phyloP scores from a whole-genome alignment of 1,140 invertebrate species.

The Euwallacea similis region DNA sequence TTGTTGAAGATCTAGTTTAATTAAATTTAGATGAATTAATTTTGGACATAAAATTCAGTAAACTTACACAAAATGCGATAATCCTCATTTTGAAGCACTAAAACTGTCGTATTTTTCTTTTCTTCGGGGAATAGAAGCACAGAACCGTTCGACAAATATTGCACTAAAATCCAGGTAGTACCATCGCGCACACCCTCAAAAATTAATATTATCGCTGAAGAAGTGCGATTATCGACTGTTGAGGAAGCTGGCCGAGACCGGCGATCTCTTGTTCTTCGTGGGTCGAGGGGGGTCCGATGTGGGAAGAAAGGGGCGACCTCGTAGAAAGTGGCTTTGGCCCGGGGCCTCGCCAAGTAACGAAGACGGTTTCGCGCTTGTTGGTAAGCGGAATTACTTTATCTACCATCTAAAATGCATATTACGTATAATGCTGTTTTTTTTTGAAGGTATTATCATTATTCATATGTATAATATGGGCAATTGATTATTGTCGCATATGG shows the following conservation, averaged over 20 bases:
- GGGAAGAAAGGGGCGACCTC: slow-evolving; percentile 31
- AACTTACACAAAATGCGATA: slow-evolving; percentile 20
- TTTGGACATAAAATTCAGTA: not conserved
- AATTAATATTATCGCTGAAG: slow-evolving; percentile 8
- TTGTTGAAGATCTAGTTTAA: too few species aligned
- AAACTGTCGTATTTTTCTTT: not conserved
- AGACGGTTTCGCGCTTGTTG: not conserved
- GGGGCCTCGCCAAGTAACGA: slow-evolving; percentile 14
- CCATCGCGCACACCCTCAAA: slow-evolving; percentile 8
- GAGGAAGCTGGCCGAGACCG: slow-evolving; percentile 27
- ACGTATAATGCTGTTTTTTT: not conserved
- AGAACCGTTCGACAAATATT: not conserved
- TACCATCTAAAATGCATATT: not conserved
- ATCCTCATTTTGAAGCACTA: slow-evolving; percentile 16
- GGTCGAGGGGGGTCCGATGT: slow-evolving; percentile 24
- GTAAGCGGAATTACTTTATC: slow-evolving; percentile 11
- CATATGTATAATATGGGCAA: not conserved
- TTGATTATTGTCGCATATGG: not conserved
- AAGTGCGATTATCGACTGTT: slow-evolving; percentile 29
- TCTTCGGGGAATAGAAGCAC: not conserved
- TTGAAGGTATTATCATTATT: not conserved
- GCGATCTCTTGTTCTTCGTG: slow-evolving; percentile 18
- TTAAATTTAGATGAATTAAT: too few species aligned
- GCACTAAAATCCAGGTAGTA: not conserved
- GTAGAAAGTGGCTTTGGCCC: slow-evolving; percentile 25